A percentile compares a stretch with the other conserved stretches of the same genome.
phyloP scores from a whole-genome alignment of 2,888 invertebrate species.

The Phoenoteleia sp. region DNA sequence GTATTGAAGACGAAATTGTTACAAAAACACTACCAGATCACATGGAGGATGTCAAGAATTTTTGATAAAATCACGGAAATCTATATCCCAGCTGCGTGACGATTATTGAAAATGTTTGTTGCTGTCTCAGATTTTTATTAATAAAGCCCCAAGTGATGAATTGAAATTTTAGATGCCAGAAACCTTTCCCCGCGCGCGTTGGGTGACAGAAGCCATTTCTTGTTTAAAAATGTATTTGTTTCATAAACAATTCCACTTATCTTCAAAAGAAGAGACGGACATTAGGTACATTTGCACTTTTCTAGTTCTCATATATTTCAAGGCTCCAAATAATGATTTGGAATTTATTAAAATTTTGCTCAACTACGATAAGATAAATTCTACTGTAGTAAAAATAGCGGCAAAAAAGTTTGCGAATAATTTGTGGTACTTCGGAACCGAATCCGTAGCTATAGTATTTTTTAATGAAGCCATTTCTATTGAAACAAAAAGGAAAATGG shows the following conservation, averaged over 20 bases:
- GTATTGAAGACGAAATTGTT: conserved; percentile 27
- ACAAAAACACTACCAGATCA: conserved; percentile 31
- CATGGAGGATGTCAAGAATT: conserved; percentile 27
- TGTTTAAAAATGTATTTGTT: conserved; percentile 71
- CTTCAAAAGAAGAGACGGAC: conserved; percentile 57
- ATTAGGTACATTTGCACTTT: conserved; percentile 32
- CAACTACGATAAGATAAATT: conserved; percentile 9
- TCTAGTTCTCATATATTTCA: conserved; percentile 17
- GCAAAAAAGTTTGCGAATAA: conserved; percentile 39
- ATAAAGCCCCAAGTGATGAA: conserved; percentile 57
- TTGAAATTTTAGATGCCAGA: conserved; percentile 74
- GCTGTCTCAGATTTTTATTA: conserved; percentile 75
- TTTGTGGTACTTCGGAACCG: conserved; percentile 66
- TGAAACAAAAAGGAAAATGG: conserved; percentile 49
- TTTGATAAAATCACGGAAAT: conserved; percentile 14
- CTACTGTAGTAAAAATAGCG: conserved; percentile 29
- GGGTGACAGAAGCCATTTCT: conserved; percentile 76
- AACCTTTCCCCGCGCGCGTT: conserved; percentile 76
- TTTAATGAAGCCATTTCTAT: conserved; percentile 43
- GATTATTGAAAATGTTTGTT: conserved; percentile 74
- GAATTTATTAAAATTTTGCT: conserved; percentile 62
- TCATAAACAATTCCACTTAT: conserved; percentile 70
- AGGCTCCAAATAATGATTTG: conserved; percentile 69
- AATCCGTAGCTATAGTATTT: conserved; percentile 59
- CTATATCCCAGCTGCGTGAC: conserved; percentile 65